Conservation (phyloP, 1,140 invertebrate genomes). For the Stratiolaelaps scimitus region DNA sequence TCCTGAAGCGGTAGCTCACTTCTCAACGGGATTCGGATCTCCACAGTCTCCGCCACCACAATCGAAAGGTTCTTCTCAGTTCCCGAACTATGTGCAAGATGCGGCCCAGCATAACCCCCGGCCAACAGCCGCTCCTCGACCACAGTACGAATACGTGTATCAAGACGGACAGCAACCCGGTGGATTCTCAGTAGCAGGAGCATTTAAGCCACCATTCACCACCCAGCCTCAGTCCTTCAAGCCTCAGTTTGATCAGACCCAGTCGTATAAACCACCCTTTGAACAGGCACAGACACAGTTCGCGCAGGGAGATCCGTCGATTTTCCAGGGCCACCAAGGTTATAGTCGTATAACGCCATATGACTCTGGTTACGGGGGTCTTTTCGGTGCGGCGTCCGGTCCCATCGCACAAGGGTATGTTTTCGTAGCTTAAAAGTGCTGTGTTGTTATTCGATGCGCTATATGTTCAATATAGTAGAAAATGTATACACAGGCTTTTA, state of each 20-base stretch:
- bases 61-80: not conserved
- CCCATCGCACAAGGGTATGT: too few relatives aligned
- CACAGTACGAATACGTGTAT: slow-evolving; percentile 2
- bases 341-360: not conserved
- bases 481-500: too few relatives aligned
- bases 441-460: too few relatives aligned
- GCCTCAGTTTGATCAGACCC: not conserved
- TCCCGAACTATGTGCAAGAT: not conserved
- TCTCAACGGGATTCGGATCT: not conserved
- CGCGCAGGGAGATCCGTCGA: not conserved
- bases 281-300: not conserved
- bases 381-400: not conserved
- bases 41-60: not conserved
- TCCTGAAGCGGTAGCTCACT: not conserved
- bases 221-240: not conserved
- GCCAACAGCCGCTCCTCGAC: not conserved
- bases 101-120: not conserved
- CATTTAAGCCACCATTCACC: not conserved
- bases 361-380: slow-evolving; percentile 5
- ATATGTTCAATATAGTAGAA: too few relatives aligned
- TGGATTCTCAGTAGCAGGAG: not conserved
- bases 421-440: too few relatives aligned
- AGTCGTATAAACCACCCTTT: not conserved
- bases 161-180: not conserved
- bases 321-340: not conserved